phyloP scores from a whole-genome alignment of 2,113 vertebrate genomes.

The Vombatus ursinus region DNA sequence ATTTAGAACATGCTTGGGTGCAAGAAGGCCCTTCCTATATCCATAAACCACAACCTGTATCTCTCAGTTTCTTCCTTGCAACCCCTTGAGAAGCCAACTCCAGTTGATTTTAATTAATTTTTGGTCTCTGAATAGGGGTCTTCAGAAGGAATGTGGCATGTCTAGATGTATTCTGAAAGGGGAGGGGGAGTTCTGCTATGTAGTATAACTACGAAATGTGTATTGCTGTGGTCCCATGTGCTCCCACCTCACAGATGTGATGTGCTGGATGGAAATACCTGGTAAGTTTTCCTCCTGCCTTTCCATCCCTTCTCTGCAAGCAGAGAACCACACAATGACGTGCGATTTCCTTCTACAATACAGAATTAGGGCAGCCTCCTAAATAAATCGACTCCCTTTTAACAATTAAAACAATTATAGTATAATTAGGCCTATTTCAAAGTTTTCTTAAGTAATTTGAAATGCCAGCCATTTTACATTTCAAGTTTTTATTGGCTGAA shows the following conservation, averaged over 20 bases:
- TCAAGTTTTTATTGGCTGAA: slow-evolving; percentile 89
- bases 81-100: slow-evolving; percentile 61
- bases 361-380: slow-evolving; percentile 60
- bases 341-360: slow-evolving; percentile 60
- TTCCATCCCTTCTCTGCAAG: not conserved
- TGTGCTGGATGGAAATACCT: not conserved
- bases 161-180: not conserved
- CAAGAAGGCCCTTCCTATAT: slow-evolving; percentile 53
- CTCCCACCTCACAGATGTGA: not conserved
- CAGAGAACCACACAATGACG: slow-evolving; percentile 50
- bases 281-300: not conserved
- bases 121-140: not conserved
- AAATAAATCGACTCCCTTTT: slow-evolving; percentile 67
- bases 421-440: slow-evolving; percentile 87
- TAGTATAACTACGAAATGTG: accelerated
- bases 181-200: not conserved
- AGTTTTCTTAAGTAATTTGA: slow-evolving; percentile 90
- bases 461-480: slow-evolving; percentile 85
- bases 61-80: slow-evolving; percentile 57
- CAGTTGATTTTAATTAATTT: slow-evolving; percentile 65
- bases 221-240: not conserved
- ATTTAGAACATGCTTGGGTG: slow-evolving; percentile 34
- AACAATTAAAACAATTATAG: slow-evolving; percentile 82
- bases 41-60: slow-evolving; percentile 11
- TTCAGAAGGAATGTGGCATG: not conserved